A percentile compares a stretch with the other conserved stretches of the same genome.
Conservation (phyloP, 1,140 invertebrate genomes). For the Tigriopus japonicus region DNA sequence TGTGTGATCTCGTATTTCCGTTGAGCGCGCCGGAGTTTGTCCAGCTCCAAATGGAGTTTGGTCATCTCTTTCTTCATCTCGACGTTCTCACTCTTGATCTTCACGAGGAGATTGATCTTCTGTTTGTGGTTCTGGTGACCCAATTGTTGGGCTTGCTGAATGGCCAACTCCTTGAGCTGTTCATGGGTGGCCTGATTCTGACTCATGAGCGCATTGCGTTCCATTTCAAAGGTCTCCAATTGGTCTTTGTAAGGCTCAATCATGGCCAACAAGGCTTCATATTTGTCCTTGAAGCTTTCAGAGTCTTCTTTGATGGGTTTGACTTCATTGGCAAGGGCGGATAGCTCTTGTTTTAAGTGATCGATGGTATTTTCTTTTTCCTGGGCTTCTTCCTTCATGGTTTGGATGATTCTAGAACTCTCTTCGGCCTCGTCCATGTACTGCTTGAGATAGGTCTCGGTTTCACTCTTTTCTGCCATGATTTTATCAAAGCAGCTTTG, state of each 20-base stretch:
- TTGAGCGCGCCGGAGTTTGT: background rate
- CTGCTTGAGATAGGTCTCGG: too few species aligned
- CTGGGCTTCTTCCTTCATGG: background rate
- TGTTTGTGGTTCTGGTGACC: slow-evolving; percentile 47
- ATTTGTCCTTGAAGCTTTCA: slow-evolving; percentile 8
- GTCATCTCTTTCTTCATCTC: slow-evolving; percentile 29
- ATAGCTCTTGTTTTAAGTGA: background rate
- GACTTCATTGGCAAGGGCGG: too few species aligned
- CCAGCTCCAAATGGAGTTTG: background rate
- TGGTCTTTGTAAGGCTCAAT: slow-evolving; percentile 25
- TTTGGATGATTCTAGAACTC: background rate
- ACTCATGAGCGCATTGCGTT: slow-evolving; percentile 24
- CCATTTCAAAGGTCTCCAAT: slow-evolving; percentile 28
- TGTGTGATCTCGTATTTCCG: background rate
- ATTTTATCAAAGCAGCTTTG: too few species aligned
- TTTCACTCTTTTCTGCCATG: too few species aligned
- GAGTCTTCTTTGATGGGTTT: background rate
- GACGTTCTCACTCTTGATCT: slow-evolving; percentile 38
- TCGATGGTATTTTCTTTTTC: background rate
- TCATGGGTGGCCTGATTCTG: slow-evolving; percentile 23
- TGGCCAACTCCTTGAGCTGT: slow-evolving; percentile 32
- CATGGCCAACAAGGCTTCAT: slow-evolving; percentile 18
- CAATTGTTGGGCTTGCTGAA: slow-evolving; percentile 38
- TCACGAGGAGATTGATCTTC: slow-evolving; percentile 40
- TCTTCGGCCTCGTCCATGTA: background rate